A percentile compares a stretch with the other conserved stretches of the same genome.
Evolutionary conservation across 2,888 invertebrate genomes (phyloP).

Genomic region (Eurytoma californica): DNA sequence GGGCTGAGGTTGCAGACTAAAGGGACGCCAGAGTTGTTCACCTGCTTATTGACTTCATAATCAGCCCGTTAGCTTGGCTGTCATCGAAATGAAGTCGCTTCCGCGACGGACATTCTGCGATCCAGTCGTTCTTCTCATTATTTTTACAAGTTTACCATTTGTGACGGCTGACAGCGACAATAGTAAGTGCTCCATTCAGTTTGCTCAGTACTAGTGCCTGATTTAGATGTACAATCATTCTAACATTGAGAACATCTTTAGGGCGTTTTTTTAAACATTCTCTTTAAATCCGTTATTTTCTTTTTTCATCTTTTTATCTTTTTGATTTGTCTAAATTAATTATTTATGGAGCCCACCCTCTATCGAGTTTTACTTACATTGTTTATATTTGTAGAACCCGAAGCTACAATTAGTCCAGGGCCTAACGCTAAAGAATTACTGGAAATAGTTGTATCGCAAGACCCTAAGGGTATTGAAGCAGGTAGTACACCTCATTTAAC

Average conservation of each 20-base stretch:
- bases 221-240: slow-evolving; percentile 10
- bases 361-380: no score
- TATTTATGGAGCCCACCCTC: background rate
- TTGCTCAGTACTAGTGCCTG: no score
- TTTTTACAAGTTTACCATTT: slow-evolving; percentile 35
- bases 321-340: background rate
- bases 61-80: background rate
- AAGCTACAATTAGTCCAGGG: slow-evolving; percentile 1
- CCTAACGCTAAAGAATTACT: slow-evolving; percentile 48
- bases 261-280: background rate
- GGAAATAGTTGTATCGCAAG: slow-evolving; percentile 68
- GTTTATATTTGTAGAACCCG: slow-evolving; percentile 22
- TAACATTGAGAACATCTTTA: slow-evolving; percentile 16
- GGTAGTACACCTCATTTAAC: slow-evolving; percentile 75
- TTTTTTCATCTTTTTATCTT: background rate
- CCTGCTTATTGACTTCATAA: no score
- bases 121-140: background rate
- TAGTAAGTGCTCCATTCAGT: slow-evolving; percentile 19
- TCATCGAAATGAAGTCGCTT: slow-evolving; percentile 14
- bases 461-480: slow-evolving; percentile 69
- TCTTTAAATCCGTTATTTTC: background rate
- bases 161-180: slow-evolving; percentile 37
- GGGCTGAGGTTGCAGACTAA: no score
- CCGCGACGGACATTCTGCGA: background rate
- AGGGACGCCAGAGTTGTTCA: no score